Conservation (phyloP, 2,113 vertebrate genomes). For the Blennius ocellaris region DNA sequence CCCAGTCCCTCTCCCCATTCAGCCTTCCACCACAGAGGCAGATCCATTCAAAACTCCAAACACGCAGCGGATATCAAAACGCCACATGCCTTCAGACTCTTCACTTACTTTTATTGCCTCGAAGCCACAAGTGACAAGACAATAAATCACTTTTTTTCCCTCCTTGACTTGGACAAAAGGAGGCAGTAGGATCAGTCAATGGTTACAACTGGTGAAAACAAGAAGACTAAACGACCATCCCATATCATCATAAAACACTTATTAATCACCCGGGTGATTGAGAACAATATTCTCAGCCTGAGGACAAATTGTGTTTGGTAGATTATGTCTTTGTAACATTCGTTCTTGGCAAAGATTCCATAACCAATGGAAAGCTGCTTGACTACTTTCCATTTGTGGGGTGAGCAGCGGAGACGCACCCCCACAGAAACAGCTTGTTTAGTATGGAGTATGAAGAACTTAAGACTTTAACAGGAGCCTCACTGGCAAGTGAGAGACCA, state of each 20-base stretch:
- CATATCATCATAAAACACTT: slow-evolving; percentile 1
- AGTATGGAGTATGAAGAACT: no score
- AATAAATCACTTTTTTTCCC: slow-evolving; percentile 8
- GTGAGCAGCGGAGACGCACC: no score
- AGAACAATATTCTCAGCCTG: not conserved
- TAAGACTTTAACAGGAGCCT: no score
- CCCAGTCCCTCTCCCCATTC: slow-evolving; percentile 7
- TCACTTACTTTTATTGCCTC: slow-evolving; percentile 31
- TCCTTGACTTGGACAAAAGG: slow-evolving; percentile 12
- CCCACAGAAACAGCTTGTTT: no score
- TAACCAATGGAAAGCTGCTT: no score
- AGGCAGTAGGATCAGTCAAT: slow-evolving; percentile 12
- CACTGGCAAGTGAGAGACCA: no score
- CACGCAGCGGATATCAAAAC: slow-evolving; percentile 28
- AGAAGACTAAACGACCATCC: not conserved
- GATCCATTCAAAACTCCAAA: slow-evolving; percentile 46
- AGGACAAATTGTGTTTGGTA: no score
- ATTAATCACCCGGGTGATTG: not conserved
- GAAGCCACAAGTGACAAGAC: slow-evolving; percentile 47
- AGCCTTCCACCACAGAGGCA: slow-evolving; percentile 19
- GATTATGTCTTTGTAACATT: no score
- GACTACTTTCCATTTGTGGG: no score
- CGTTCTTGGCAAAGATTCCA: no score
- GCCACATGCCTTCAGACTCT: slow-evolving; percentile 20
- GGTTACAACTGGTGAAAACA: slow-evolving; percentile 29